Evolutionary conservation across 2,113 vertebrate species (phyloP), one percentile per base, ranked within the genome.

Genomic region (Caretta caretta): DNA sequence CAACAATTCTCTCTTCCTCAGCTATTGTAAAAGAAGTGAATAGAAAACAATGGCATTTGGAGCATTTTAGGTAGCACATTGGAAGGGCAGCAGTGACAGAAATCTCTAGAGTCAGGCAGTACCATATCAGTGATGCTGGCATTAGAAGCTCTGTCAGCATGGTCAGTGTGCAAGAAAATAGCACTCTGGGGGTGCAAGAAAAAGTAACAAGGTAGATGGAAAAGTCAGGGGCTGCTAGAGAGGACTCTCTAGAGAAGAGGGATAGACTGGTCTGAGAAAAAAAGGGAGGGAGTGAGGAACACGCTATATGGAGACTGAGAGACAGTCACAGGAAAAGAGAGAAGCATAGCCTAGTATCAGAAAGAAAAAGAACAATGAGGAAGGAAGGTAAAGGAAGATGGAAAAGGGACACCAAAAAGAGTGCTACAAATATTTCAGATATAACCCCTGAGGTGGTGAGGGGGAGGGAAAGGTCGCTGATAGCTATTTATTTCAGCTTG

Each of bases 1-100:
- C 25, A 81, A 87, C 25, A 87, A 3, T 65, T 89, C 85, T 38
- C 35, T 53, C 88, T 16, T 56, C 29, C 91, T 89, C 83, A 94
- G 82, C 17, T 80, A 11, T 27, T 90, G 35, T 38, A 24, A 83
- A 93, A 80, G 51, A 89, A 87, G 3, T 48, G 20, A 91, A 80
- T 6, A 56, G 4, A 69, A 51, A 93, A 62, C 59, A 2, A 2
- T 72, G 7, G 20, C 56, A 6, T 6, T 53, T 46, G 76, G 8
- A 2, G 3, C 12, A 88, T 76, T 87, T 1, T 7, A 80, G 38
- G 38, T 46, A 75, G 22, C n/a, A 75, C n/a, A n/a, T 72, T 35
- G 65, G 65, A 72, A 35, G 7, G 19, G 65, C n/a, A 72, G 19
- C 69, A 38, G 69, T 75, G 72, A 75, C 38, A 42, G 10, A 75